A percentile compares a stretch with the other conserved stretches of the same genome.
These are phyloP conservation scores for Oryzias woworae DNA, from an alignment of 2,113 vertebrate species.

Conservation along the genomic window DNA sequence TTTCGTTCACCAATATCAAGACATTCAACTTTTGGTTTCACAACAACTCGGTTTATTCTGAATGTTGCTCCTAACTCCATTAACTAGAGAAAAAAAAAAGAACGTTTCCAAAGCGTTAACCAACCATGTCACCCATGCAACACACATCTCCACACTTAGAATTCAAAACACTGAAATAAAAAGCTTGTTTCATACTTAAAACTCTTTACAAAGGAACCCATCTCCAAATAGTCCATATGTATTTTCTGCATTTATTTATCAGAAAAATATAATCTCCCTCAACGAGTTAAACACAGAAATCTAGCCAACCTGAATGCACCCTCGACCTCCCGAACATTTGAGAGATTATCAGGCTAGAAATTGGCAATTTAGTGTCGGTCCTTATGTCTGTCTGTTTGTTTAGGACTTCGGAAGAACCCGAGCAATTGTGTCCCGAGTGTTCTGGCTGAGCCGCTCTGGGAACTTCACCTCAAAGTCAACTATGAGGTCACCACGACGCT, in stretches of 20 bases:
- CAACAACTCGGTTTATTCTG: no score
- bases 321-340: background rate
- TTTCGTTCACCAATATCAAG: no score
- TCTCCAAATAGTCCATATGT: background rate
- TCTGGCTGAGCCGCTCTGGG: conserved; percentile 83
- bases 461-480: conserved; percentile 89
- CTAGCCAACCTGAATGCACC: conserved; percentile 4
- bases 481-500: conserved; percentile 87
- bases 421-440: conserved; percentile 79
- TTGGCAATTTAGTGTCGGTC: conserved; percentile 27
- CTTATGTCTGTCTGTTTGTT: conserved; percentile 7
- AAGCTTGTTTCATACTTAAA: background rate
- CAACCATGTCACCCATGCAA: conserved; percentile 6
- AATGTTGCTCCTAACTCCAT: no score
- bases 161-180: background rate
- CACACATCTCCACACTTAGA: background rate
- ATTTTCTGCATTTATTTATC: conserved; percentile 2
- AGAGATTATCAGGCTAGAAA: no score
- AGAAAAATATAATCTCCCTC: conserved; percentile 42
- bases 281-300: conserved; percentile 30
- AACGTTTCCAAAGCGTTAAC: background rate
- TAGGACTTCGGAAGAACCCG: conserved; percentile 80
- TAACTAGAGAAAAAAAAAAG: background rate
- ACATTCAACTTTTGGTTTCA: no score
- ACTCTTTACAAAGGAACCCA: conserved; percentile 26